Evolutionary conservation across 2,888 invertebrate species (phyloP).

Genomic region (Pharmacophagus antenor): DNA sequence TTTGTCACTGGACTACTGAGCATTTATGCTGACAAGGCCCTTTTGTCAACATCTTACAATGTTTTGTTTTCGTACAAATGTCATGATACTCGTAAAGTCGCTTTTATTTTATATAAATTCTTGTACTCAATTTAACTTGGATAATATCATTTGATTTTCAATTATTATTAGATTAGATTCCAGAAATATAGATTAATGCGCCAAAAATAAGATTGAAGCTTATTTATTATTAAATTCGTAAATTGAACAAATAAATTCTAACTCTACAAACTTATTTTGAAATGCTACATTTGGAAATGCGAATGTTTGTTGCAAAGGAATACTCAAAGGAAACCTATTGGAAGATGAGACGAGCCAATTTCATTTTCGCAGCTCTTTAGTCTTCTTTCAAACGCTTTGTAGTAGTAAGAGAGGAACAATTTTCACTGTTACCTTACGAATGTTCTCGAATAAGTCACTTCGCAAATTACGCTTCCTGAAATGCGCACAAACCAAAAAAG

Average conservation of each 20-base stretch:
- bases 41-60: conserved; percentile 13
- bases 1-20: conserved; percentile 23
- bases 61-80: conserved; percentile 1
- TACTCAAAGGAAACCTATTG: conserved; percentile 15
- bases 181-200: too few relatives aligned
- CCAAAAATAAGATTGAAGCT: too few relatives aligned
- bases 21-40: conserved; percentile 20
- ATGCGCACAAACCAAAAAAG: background rate
- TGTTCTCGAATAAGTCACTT: conserved; percentile 11
- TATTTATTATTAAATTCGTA: background rate
- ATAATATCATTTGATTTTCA: background rate
- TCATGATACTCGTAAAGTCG: background rate
- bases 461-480: background rate
- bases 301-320: background rate
- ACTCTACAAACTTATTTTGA: background rate
- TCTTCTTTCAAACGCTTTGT: conserved; percentile 54
- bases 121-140: background rate
- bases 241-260: background rate
- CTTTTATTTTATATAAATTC: background rate
- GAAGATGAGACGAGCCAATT: conserved; percentile 54
- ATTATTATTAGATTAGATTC: background rate
- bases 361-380: conserved; percentile 62
- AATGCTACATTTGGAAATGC: background rate
- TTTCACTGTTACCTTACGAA: conserved; percentile 20
- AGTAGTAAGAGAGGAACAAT: conserved; percentile 49